Evolutionary conservation across 2,797 vertebrate species (phyloP).

Genomic region (Bradypodion ventrale): DNA sequence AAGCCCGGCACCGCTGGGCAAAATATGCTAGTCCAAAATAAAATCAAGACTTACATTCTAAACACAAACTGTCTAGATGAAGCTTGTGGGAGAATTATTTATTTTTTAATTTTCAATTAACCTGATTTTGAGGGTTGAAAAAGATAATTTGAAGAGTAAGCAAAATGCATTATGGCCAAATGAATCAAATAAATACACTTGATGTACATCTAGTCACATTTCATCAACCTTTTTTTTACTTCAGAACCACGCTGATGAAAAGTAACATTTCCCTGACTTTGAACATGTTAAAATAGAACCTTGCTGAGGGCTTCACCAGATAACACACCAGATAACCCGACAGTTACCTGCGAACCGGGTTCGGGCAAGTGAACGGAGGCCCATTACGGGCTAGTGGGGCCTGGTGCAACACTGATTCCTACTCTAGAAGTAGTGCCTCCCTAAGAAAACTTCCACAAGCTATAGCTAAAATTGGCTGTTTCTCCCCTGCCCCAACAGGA

Average conservation of each 20-base stretch:
- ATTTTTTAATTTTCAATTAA: neutral
- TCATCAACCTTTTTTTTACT: neutral
- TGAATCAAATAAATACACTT: neutral
- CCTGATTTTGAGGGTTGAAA: neutral
- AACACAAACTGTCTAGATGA: neutral
- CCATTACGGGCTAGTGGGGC: too few relatives aligned
- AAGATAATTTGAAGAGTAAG: neutral
- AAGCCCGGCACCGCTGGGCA: too few relatives aligned
- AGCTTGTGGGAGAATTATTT: neutral
- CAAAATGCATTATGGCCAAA: neutral
- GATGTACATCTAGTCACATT: neutral
- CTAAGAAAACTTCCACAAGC: accelerated
- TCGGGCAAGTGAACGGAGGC: too few relatives aligned
- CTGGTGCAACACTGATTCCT: too few relatives aligned
- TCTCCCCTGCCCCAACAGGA: slow-evolving; percentile 63
- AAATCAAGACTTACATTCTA: neutral
- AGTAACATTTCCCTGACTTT: neutral
- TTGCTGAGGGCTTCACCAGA: too few relatives aligned
- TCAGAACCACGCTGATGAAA: neutral
- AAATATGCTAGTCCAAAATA: too few relatives aligned
- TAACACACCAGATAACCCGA: too few relatives aligned
- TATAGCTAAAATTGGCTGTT: accelerated
- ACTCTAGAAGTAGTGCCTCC: too few relatives aligned
- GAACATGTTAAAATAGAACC: too few relatives aligned
- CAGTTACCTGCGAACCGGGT: too few relatives aligned